These are phyloP conservation scores for Ptychadena robeensis DNA, from an alignment of 2,797 vertebrate genomes.

Conservation along the genomic window DNA sequence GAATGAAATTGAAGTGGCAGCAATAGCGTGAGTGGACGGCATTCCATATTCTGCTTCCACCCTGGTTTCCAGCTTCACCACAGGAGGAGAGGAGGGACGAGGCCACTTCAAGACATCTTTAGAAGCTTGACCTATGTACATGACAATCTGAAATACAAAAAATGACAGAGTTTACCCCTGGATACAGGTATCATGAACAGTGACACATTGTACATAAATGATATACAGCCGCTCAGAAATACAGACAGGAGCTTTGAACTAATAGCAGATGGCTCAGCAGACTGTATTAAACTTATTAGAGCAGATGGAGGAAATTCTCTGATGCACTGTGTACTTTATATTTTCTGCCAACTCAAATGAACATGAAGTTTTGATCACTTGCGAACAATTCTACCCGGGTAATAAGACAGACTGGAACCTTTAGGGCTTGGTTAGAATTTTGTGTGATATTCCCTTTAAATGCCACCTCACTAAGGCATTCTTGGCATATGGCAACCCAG, in stretches of 20 bases:
- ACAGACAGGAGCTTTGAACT: conserved; percentile 26
- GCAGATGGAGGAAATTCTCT: conserved; percentile 8
- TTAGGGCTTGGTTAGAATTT: too few relatives aligned
- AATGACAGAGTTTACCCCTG: not conserved
- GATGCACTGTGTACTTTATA: conserved; percentile 16
- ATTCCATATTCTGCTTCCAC: conserved; percentile 89
- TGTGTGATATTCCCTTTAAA: not conserved
- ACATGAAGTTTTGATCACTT: not conserved
- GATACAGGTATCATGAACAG: not conserved
- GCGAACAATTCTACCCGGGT: not conserved
- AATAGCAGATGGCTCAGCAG: conserved; percentile 27
- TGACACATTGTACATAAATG: not conserved
- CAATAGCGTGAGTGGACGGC: conserved; percentile 96
- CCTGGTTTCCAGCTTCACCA: conserved; percentile 89
- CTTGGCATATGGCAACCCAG: too few relatives aligned
- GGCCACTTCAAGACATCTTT: conserved; percentile 94
- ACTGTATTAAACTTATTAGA: conserved; percentile 34
- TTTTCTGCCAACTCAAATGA: not conserved
- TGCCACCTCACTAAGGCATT: too few relatives aligned
- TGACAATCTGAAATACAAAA: conserved; percentile 83
- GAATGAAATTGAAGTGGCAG: conserved; percentile 89
- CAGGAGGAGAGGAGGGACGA: conserved; percentile 87
- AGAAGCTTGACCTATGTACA: conserved; percentile 93
- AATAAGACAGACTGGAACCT: not conserved
- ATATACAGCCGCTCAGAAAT: not conserved